Base-by-base conservation (phyloP, 2,888 invertebrate genomes). In the Chesias legatella region DNA sequence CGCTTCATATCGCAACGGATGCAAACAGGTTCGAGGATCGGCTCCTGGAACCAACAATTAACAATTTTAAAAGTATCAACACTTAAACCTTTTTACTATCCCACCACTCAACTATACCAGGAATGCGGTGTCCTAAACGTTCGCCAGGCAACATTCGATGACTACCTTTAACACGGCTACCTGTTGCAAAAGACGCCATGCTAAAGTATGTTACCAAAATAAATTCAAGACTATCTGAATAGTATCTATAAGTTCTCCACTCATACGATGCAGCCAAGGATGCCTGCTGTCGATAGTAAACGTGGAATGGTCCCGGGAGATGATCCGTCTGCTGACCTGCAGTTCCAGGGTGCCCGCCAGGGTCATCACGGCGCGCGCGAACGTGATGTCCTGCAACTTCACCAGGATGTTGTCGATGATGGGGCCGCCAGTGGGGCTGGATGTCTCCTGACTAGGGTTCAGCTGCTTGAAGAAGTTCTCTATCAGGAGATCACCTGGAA, bases 401-500 rank as follows among this genome's bases (percentile, higher is more conserved):
- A 94, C 73, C 32, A 94, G 74, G 44, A 94, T 90, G 60, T 94
- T 94, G 71, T 94, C 94, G 7, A 93, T 89, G 11, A 92, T 84
- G 1, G 89, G 89, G 20, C 66, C 78, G 38, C 84, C 86, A 13
- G 83, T 76, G 0, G 79, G 79, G 33, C 70, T 76, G 41, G 50
- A 67, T n/a, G 60, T 74, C 34, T 67, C 81, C n/a, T 62, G 78
- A 36, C 50, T 58, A 0, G 60, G 51, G 23, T 64, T 74, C 28
- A 88, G 65, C 46, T 90, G 90, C 61, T 93, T 92, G 79, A 95
- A 94, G 79, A 94, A 94, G 68, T 95, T 96, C 68, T 94, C 94
- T 11, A 95, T 91, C 5, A 90, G 89, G n/a, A 95, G 84, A 62
- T 94, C 92, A 32, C 95, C 95, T 90, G 78, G 27, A 24, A 29